Percentiles rank a stretch among this genome's conserved stretches.
Conservation (phyloP, 2,888 invertebrate species). For the Athalia circularis region DNA sequence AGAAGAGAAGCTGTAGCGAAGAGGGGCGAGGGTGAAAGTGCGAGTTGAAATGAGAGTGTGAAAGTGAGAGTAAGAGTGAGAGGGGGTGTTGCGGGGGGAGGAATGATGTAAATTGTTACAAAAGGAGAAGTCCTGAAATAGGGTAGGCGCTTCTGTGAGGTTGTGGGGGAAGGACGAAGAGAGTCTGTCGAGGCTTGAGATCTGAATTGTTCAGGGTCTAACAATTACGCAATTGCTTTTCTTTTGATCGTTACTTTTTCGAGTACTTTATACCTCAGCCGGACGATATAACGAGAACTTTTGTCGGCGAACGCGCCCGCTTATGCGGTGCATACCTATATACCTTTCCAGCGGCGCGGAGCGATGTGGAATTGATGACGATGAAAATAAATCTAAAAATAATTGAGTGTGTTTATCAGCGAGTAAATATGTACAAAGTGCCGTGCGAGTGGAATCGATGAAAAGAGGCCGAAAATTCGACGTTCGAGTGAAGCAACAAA, state of each 20-base stretch:
- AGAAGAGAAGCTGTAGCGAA: neutral
- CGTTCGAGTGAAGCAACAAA: no score
- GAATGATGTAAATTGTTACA: constrained; percentile 61
- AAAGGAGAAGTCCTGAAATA: constrained; percentile 24
- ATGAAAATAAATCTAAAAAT: neutral
- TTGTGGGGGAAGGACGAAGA: neutral
- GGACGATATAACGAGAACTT: constrained; percentile 3
- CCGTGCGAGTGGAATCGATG: no score
- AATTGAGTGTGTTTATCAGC: neutral
- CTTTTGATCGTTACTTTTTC: constrained; percentile 26
- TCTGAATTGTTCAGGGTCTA: constrained; percentile 34
- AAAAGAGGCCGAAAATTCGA: no score
- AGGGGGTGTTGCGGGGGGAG: constrained; percentile 29
- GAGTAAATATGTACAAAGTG: no score
- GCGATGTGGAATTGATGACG: no score
- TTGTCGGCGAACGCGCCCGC: no score
- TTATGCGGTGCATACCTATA: no score
- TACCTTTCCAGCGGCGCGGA: no score
- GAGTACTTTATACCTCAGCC: neutral
- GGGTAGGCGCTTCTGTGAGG: neutral
- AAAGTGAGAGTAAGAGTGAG: neutral
- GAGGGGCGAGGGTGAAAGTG: neutral
- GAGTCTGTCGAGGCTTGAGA: neutral
- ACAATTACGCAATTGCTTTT: constrained; percentile 44
- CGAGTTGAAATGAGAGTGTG: neutral